These are phyloP conservation scores for Ceraclea dissimilis DNA, from an alignment of 2,888 invertebrate species.

Conservation along the genomic window DNA sequence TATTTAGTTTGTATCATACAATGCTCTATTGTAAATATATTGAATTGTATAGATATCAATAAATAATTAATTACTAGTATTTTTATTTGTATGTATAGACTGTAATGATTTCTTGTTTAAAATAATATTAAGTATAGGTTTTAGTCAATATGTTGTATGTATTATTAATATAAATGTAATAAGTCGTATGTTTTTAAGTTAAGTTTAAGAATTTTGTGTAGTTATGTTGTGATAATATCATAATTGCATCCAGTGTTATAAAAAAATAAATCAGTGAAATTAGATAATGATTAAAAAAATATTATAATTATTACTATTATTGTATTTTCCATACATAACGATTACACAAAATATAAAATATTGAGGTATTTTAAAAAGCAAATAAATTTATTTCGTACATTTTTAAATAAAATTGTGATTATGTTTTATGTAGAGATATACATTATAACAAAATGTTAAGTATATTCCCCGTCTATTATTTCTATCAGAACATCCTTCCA, in stretches of 20 bases:
- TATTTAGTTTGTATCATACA: slow-evolving; percentile 25
- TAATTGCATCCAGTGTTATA: neutral
- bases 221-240: slow-evolving; percentile 5
- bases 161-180: too few species aligned
- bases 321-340: slow-evolving; percentile 20
- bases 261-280: neutral
- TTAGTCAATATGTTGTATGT: too few species aligned
- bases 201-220: slow-evolving; percentile 18
- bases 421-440: slow-evolving; percentile 24
- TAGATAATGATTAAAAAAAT: neutral
- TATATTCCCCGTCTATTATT: slow-evolving; percentile 9
- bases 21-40: slow-evolving; percentile 27
- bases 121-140: too few species aligned
- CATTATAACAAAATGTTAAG: slow-evolving; percentile 27
- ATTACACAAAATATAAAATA: slow-evolving; percentile 21
- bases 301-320: slow-evolving; percentile 7
- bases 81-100: neutral
- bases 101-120: neutral
- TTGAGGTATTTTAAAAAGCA: slow-evolving; percentile 24
- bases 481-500: too few species aligned
- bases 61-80: slow-evolving; percentile 21
- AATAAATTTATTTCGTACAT: slow-evolving; percentile 25
- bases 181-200: too few species aligned
- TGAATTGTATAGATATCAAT: too few species aligned
- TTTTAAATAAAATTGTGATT: slow-evolving; percentile 25